Evolutionary conservation across 2,113 vertebrate genomes (phyloP).

Genomic region (Mormoops blainvillei): DNA sequence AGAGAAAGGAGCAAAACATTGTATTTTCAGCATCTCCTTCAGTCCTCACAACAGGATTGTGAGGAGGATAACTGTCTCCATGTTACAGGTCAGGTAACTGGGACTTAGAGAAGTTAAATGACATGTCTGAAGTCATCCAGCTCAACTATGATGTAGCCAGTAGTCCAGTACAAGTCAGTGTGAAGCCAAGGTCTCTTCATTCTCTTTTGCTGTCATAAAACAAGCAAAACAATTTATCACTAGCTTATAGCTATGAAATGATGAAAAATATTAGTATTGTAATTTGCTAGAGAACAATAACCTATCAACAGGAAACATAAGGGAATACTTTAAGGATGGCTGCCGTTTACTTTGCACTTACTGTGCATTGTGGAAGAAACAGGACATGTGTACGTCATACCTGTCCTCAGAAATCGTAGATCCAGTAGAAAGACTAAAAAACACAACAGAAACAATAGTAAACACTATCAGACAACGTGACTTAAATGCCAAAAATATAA

Average conservation of each 20-base stretch:
- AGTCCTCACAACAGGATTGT: not conserved
- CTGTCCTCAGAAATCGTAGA: not conserved
- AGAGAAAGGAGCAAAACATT: not conserved
- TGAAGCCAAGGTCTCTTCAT: not conserved
- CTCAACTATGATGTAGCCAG: not conserved
- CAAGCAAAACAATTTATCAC: not conserved
- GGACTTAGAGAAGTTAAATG: not conserved
- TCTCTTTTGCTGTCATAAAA: not conserved
- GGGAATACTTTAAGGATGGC: not conserved
- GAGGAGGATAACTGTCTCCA: not conserved
- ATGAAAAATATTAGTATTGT: not conserved
- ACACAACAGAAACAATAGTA: not conserved
- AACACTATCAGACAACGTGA: not conserved
- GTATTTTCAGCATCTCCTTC: not conserved
- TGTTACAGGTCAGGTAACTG: not conserved
- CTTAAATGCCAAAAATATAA: not conserved
- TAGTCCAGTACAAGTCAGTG: not conserved
- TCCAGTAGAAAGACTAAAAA: not conserved
- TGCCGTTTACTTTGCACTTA: not conserved
- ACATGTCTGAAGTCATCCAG: not conserved
- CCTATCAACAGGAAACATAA: not conserved
- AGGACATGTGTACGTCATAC: not conserved
- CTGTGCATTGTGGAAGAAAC: not conserved
- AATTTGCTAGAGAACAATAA: not conserved
- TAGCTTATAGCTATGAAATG: not conserved